These are phyloP conservation scores for Patella depressa DNA, from an alignment of 2,888 invertebrate species.

Conservation along the genomic window DNA sequence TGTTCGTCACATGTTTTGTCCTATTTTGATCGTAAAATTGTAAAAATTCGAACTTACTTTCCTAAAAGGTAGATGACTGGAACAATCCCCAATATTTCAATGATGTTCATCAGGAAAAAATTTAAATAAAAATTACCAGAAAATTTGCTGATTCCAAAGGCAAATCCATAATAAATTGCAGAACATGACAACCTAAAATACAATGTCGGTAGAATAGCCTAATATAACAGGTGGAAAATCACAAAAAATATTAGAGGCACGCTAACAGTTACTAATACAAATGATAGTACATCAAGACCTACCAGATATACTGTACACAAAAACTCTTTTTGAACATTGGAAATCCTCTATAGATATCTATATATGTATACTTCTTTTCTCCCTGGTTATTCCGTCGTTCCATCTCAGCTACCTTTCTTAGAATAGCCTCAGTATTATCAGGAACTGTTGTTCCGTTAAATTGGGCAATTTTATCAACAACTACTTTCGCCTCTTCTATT, in stretches of 20 bases:
- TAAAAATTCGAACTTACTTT: not conserved
- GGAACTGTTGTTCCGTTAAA: constrained; percentile 40
- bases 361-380: constrained; percentile 16
- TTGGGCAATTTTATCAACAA: constrained; percentile 31
- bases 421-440: constrained; percentile 24
- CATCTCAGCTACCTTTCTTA: constrained; percentile 23
- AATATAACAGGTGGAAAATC: too few relatives aligned
- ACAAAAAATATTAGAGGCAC: too few relatives aligned
- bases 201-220: not conserved
- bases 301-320: constrained; percentile 14
- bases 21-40: too few relatives aligned
- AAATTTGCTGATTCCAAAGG: constrained; percentile 69
- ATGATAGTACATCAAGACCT: not conserved
- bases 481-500: constrained; percentile 32
- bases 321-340: not conserved
- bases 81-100: constrained; percentile 61
- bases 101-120: constrained; percentile 71
- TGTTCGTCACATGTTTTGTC: too few relatives aligned
- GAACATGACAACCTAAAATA: constrained; percentile 72
- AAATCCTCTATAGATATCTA: constrained; percentile 12
- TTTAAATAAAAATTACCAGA: constrained; percentile 72
- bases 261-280: too few relatives aligned
- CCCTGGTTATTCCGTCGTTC: not conserved
- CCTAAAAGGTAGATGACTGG: not conserved
- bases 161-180: constrained; percentile 71